Base-by-base conservation (phyloP, 1,140 invertebrate species). In the Pteromalus puparum region DNA sequence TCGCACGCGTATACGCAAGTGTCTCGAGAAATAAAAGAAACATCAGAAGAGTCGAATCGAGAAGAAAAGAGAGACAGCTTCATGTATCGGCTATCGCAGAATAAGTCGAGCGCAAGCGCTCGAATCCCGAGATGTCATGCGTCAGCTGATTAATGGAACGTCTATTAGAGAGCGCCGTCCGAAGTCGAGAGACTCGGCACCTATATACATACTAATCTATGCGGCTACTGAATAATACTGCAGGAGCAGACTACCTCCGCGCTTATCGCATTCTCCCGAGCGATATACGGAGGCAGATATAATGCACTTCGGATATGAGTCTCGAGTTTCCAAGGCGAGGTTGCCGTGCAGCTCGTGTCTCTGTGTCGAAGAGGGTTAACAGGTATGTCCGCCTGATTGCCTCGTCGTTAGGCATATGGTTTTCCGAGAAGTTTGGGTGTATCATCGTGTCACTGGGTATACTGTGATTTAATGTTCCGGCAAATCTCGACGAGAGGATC, bases 41-140 rank as follows among this genome's bases (percentile, higher is more conserved):
- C 9, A 21, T 24, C 38, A 1, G 21, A 65, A 61, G 13, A 61
- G 42, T 34, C 24, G 42, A 46, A 9, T n/a, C 38, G 73, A 24
- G 26, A n/a, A 24, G 61, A n/a, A 46, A 21, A 13, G 42, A 38
- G 30, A 65, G 81, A 82, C 81, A 48, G 81, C 73, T n/a, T 77
- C 81, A 83, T 83, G n/a, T 83, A 83, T 83, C 81, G 73, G 61
- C 15, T 76, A 83, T 76, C 70, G n/a, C n/a, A 70, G 75, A 68
- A 48, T 48, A 53, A 79, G 76, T 30, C 67, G 67, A 72, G 10
- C 1, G 53, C 81, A 68, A n/a, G 18, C 61, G 18, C 76, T 73
- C 38, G 42, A 53, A 81, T 65, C 81, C 68, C 70, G 26, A 79
- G 30, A 79, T 74, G 83, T 85, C 73, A 76, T 81, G 70, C 73